Conservation (phyloP, 2,113 vertebrate genomes). For the Plectropomus leopardus region DNA sequence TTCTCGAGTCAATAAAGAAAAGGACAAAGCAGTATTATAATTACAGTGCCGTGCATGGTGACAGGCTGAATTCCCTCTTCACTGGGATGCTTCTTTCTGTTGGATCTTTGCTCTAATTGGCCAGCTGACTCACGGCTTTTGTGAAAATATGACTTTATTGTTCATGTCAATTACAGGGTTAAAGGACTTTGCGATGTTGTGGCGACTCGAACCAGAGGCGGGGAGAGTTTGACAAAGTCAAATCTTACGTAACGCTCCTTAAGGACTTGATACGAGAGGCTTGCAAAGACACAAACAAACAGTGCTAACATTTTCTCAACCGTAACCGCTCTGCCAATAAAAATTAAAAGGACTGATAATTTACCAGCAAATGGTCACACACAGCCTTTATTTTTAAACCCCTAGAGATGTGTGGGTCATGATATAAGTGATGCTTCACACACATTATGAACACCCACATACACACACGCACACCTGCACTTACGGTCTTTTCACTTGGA, state of each 20-base stretch:
- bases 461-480: conserved; percentile 47
- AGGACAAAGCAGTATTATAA: conserved; percentile 63
- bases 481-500: conserved; percentile 50
- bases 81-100: conserved; percentile 35
- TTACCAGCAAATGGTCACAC: conserved; percentile 10
- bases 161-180: conserved; percentile 63
- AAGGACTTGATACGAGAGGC: background rate
- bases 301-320: background rate
- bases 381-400: conserved; percentile 66
- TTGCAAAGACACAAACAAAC: background rate
- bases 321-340: background rate
- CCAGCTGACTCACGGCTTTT: conserved; percentile 65
- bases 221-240: conserved; percentile 17
- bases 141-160: conserved; percentile 59
- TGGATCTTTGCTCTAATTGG: conserved; percentile 67
- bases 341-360: conserved; percentile 13
- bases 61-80: conserved; percentile 43
- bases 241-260: conserved; percentile 16
- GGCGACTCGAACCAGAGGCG: conserved; percentile 2
- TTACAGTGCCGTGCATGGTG: conserved; percentile 39
- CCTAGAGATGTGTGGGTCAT: conserved; percentile 49
- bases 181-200: conserved; percentile 23
- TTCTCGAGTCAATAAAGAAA: conserved; percentile 31
- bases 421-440: conserved; percentile 72
- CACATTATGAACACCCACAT: conserved; percentile 60